phyloP scores from a whole-genome alignment of 2,113 vertebrate genomes.

The Chroicocephalus ridibundus region DNA sequence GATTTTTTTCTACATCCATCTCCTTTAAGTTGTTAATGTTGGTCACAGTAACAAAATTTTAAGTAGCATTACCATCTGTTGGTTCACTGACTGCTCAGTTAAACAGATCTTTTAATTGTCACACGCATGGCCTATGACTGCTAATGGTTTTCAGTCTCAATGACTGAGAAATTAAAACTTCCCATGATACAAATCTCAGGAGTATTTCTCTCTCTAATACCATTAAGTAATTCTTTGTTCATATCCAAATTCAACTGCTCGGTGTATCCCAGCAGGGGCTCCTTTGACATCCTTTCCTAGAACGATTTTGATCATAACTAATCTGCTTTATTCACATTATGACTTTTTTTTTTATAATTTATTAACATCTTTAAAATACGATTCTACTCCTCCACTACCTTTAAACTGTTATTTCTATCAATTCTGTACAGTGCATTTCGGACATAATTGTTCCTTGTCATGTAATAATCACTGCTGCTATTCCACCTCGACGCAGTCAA shows the following conservation, averaged over 20 bases:
- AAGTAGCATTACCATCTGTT: background rate
- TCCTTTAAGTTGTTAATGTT: background rate
- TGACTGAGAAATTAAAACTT: background rate
- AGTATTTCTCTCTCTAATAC: constrained; percentile 3
- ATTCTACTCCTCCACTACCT: background rate
- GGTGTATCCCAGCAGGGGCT: background rate
- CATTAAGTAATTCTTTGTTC: constrained; percentile 18
- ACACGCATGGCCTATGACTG: background rate
- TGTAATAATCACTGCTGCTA: background rate
- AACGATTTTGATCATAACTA: background rate
- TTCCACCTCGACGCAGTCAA: background rate
- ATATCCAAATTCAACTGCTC: background rate
- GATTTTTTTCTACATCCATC: background rate
- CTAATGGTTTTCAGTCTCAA: background rate
- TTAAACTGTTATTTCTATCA: background rate
- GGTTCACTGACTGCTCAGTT: background rate
- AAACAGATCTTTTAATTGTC: background rate
- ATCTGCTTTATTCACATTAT: background rate
- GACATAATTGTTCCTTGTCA: background rate
- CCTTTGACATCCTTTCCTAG: constrained; percentile 1
- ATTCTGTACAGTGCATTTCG: background rate
- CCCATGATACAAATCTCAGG: background rate
- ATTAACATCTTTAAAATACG: background rate
- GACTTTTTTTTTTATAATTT: background rate
- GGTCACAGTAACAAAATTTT: background rate